Percentiles rank a stretch among this genome's conserved stretches.
phyloP scores from a whole-genome alignment of 2,797 vertebrate genomes.

The Scyliorhinus canicula region DNA sequence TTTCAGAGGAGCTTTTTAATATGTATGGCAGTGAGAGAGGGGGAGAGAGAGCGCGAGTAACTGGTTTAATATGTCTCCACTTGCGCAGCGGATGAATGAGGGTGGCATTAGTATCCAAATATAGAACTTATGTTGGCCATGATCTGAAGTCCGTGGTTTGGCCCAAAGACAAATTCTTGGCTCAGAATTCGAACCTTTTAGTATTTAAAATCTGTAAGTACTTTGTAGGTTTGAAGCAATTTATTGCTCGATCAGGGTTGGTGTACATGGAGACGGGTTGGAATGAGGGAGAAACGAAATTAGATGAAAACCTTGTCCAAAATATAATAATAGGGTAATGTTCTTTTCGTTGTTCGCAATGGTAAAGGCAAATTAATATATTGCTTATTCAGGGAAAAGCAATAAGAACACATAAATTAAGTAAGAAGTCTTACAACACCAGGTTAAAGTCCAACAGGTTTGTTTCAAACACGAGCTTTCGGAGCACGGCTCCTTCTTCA shows the following conservation, averaged over 20 bases:
- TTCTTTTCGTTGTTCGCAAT: neutral
- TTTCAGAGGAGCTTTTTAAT: neutral
- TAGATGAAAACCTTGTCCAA: neutral
- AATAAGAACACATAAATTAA: neutral
- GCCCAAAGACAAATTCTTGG: neutral
- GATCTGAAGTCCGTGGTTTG: constrained; percentile 9
- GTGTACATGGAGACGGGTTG: neutral
- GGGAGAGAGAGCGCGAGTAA: neutral
- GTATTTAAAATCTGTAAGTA: neutral
- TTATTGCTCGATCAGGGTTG: neutral
- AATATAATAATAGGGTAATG: neutral
- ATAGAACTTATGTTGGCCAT: constrained; percentile 16
- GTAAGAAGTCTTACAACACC: no score
- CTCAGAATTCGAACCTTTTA: neutral
- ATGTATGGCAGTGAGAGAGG: neutral
- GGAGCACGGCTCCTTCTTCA: no score
- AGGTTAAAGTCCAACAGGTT: no score
- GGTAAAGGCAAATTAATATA: neutral
- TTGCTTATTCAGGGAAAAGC: neutral
- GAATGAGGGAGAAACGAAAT: neutral
- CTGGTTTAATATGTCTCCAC: constrained; percentile 21
- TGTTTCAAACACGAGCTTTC: no score
- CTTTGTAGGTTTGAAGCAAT: neutral
- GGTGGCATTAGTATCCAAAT: constrained; percentile 3
- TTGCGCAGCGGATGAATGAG: neutral